Percentiles rank a stretch among this genome's conserved stretches.
These are phyloP conservation scores for Plecotus auritus DNA, from an alignment of 2,113 vertebrate species.

Conservation along the genomic window DNA sequence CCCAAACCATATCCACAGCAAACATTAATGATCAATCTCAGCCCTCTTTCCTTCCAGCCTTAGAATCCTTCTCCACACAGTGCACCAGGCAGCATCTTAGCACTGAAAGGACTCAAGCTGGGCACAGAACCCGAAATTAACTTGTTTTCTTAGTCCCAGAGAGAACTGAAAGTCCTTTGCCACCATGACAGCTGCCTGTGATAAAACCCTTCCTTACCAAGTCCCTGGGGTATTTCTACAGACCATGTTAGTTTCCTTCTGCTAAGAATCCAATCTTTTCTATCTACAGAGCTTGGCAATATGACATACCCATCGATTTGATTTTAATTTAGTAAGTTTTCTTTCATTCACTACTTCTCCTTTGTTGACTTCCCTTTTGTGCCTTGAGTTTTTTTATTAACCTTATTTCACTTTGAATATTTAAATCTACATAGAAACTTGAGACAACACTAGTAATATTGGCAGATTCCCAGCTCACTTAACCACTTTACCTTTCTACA, in stretches of 20 bases:
- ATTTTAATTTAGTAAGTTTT: neutral
- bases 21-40: neutral
- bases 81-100: neutral
- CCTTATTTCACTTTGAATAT: neutral
- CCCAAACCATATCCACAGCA: neutral
- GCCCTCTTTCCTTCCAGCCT: neutral
- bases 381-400: neutral
- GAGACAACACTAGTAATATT: neutral
- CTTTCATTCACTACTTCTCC: neutral
- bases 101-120: neutral
- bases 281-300: neutral
- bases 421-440: constrained; percentile 8
- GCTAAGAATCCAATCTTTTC: neutral
- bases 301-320: neutral
- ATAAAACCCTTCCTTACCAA: neutral
- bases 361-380: neutral
- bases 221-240: neutral
- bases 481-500: neutral
- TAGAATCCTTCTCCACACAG: neutral
- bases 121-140: neutral
- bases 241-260: neutral
- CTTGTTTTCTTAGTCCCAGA: neutral
- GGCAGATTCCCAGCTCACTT: neutral
- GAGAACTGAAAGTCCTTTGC: neutral
- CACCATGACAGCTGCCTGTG: neutral